Evolutionary conservation across 2,888 invertebrate species (phyloP), one percentile per base, ranked within the genome.

Genomic region (Torymus tubicola): DNA sequence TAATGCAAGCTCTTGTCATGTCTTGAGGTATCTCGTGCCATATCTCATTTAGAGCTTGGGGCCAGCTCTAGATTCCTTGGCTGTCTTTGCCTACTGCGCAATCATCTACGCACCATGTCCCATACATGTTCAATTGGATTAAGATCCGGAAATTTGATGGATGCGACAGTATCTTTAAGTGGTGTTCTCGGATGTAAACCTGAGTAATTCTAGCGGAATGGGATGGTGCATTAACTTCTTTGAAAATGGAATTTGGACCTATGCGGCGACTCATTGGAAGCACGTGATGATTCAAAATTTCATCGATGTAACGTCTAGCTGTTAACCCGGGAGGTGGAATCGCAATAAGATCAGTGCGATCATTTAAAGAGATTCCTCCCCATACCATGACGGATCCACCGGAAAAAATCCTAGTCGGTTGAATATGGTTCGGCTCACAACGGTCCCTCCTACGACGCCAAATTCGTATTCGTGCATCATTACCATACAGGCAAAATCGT

Each of bases 221-320:
- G 58, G 58, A 12, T 58, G 58, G 58, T 58, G 16, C 58, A 58
- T 58, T 58, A 58, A 5, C 58, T 58, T 4, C 5, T 12, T 1
- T 58, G 21, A 77, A 65, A 82, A 81, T 85, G n/a, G 10, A 58
- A 58, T 58, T 58, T 16, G 58, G 10, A 86, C 86, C 88, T 89
- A 5, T n/a, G 58, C 58, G 58, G n/a, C n/a, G 14, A 4, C 16
- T n/a, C 16, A n/a, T 58, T 58, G 58, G 58, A 58, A 58, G n/a
- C 58, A n/a, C 58, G 16, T 58, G 53, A 53, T 1, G 53, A 1
- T 53, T 3, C 53, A 53, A 53, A 53, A 53, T 53, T 53, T 53
- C 53, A 13, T 53, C 11, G 53, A 53, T 53, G 12, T 53, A 53
- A 3, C 53, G 53, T 53, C 53, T 53, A 21, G 21, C 21, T 21